Evolutionary conservation across 2,888 invertebrate genomes (phyloP).

Genomic region (Drosophila sordidapex): DNA sequence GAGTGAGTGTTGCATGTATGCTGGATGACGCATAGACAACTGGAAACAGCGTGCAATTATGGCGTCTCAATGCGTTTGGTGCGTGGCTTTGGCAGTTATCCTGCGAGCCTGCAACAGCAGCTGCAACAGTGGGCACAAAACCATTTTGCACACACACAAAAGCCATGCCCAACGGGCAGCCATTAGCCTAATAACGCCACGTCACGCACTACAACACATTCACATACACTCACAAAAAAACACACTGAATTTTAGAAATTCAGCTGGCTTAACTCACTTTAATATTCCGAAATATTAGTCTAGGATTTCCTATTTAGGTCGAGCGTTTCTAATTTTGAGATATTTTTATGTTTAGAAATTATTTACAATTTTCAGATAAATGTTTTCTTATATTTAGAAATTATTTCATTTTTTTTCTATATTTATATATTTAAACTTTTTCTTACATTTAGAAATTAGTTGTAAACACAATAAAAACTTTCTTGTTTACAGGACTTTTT

Average conservation of each 20-base stretch:
- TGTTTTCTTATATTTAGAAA: not conserved
- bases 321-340: no score
- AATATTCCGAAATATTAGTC: not conserved
- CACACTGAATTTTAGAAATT: not conserved
- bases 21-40: conserved; percentile 45
- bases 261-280: not conserved
- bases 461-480: no score
- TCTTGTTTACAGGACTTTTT: not conserved
- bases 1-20: conserved; percentile 22
- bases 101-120: conserved; percentile 45
- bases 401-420: not conserved
- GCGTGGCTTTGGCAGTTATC: conserved; percentile 76
- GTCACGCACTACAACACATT: conserved; percentile 51
- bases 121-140: conserved; percentile 43
- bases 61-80: conserved; percentile 77
- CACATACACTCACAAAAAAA: conserved; percentile 17
- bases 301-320: no score
- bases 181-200: conserved; percentile 78
- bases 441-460: not conserved
- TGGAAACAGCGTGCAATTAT: conserved; percentile 77
- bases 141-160: conserved; percentile 75
- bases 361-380: not conserved
- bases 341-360: not conserved
- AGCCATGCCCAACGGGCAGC: conserved; percentile 76
- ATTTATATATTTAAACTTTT: not conserved